phyloP scores from a whole-genome alignment of 2,888 invertebrate genomes.

The Dromius quadrimaculatus region DNA sequence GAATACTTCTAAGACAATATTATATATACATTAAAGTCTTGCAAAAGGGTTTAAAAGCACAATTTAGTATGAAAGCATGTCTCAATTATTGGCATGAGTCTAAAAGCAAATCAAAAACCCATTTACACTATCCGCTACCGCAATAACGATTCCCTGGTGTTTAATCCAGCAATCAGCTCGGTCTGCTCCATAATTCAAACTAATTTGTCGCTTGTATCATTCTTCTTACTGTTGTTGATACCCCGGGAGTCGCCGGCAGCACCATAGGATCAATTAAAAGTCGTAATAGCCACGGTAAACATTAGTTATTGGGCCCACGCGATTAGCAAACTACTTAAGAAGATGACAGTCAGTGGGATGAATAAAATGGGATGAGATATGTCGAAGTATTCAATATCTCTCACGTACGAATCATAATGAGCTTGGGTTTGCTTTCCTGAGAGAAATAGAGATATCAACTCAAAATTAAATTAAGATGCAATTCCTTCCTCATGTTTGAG shows the following conservation, averaged over 20 bases:
- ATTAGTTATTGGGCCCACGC: slow-evolving; percentile 1
- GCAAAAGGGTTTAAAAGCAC: too few species aligned
- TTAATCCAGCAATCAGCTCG: background rate
- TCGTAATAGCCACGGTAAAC: background rate
- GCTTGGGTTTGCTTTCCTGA: background rate
- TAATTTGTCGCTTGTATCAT: slow-evolving; percentile 15
- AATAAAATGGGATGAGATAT: background rate
- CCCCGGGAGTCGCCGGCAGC: background rate
- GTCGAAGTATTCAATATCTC: too few species aligned
- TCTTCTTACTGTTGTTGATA: background rate
- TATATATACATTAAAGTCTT: too few species aligned
- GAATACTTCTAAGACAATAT: too few species aligned
- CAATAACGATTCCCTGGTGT: background rate
- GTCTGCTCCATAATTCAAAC: background rate
- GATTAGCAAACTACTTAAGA: too few species aligned
- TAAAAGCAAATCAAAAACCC: background rate
- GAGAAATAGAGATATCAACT: too few species aligned
- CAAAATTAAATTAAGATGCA: too few species aligned
- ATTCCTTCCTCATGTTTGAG: too few species aligned
- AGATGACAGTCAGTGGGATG: background rate
- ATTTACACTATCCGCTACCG: background rate
- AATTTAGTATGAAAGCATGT: too few species aligned
- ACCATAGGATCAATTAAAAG: slow-evolving; percentile 1
- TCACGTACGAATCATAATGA: too few species aligned
- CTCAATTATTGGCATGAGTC: too few species aligned